A percentile compares a stretch with the other conserved stretches of the same genome.
phyloP scores from a whole-genome alignment of 2,797 vertebrate genomes.

The Gorsachius magnificus region DNA sequence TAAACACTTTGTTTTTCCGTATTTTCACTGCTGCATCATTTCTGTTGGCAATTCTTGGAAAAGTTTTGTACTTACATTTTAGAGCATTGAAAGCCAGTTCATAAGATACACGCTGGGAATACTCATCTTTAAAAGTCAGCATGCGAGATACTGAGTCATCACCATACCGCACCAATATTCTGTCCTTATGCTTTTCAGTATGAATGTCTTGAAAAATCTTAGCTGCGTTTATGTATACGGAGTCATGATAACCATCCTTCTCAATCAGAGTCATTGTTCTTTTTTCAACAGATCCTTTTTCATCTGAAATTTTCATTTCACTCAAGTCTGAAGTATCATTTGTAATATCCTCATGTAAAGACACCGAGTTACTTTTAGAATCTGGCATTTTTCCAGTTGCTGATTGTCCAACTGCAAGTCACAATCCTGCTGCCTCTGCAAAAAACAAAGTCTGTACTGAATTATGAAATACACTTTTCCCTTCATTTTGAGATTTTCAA shows the following conservation, averaged over 20 bases:
- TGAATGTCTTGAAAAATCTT: conserved; percentile 85
- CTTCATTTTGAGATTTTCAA: background rate
- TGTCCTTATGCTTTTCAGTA: conserved; percentile 75
- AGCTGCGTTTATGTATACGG: conserved; percentile 83
- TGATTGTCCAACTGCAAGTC: background rate
- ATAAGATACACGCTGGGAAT: conserved; percentile 73
- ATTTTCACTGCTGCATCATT: background rate
- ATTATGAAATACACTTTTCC: background rate
- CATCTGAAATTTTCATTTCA: conserved; percentile 32
- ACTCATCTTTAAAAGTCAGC: conserved; percentile 72
- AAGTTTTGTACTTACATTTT: conserved; percentile 86
- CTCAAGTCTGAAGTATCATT: conserved; percentile 40
- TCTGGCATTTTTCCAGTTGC: conserved; percentile 44
- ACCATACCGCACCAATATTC: conserved; percentile 79
- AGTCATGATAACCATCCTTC: conserved; percentile 75
- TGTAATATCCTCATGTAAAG: background rate
- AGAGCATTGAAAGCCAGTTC: conserved; percentile 88
- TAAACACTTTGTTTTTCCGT: background rate
- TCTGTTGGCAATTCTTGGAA: background rate
- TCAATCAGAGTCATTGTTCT: background rate
- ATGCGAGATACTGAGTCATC: conserved; percentile 3
- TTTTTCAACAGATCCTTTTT: background rate
- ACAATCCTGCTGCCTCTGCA: conserved; percentile 37
- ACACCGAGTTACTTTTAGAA: background rate
- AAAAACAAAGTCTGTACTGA: conserved; percentile 8